These are phyloP conservation scores for Podarcis siculus DNA, from an alignment of 2,797 vertebrate species.

Conservation along the genomic window DNA sequence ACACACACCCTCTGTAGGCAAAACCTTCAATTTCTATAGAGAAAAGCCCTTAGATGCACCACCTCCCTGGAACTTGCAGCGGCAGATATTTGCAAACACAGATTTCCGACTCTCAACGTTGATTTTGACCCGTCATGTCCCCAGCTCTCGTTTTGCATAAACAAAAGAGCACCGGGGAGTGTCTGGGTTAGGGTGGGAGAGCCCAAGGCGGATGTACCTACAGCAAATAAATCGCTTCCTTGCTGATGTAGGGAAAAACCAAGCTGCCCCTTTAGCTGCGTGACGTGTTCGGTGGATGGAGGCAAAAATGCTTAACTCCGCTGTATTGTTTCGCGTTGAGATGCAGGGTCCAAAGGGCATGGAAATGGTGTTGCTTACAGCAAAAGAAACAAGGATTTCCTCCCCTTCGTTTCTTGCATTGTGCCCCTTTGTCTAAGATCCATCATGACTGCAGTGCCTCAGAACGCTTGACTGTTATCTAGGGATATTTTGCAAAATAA, in stretches of 20 bases:
- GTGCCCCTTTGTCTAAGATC: conserved; percentile 38
- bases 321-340: conserved; percentile 54
- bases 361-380: conserved; percentile 63
- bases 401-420: conserved; percentile 48
- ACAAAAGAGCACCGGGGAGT: conserved; percentile 70
- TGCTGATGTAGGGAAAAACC: conserved; percentile 70
- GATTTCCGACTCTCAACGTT: conserved; percentile 73
- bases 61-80: conserved; percentile 60
- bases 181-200: conserved; percentile 8
- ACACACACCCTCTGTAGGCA: background rate
- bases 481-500: background rate
- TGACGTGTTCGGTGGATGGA: conserved; percentile 64
- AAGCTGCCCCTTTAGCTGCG: conserved; percentile 66
- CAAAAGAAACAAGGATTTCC: conserved; percentile 64
- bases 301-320: conserved; percentile 61
- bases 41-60: conserved; percentile 17
- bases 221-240: conserved; percentile 77
- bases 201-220: conserved; percentile 71
- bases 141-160: conserved; percentile 68
- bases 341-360: conserved; percentile 61
- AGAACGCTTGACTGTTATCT: conserved; percentile 18
- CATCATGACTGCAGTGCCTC: conserved; percentile 31
- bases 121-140: conserved; percentile 67
- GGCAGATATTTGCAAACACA: conserved; percentile 67
- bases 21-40: conserved; percentile 27